Evolutionary conservation across 1,140 invertebrate species (phyloP).

Genomic region (Caerostris extrusa): DNA sequence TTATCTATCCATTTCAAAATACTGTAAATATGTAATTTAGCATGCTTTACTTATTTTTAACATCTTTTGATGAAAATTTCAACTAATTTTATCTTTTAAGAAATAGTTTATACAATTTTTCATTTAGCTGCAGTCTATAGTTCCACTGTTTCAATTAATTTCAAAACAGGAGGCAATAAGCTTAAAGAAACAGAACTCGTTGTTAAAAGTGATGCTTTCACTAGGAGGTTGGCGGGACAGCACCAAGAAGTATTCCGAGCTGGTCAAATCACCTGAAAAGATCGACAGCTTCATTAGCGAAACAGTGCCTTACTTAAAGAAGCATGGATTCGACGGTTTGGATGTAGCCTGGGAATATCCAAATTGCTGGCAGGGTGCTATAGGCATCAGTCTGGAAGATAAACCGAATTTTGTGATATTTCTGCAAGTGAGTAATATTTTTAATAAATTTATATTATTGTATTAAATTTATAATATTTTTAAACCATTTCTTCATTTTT

Average conservation of each 20-base stretch:
- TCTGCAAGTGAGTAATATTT: constrained; percentile 84
- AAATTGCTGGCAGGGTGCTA: constrained; percentile 90
- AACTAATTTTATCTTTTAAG: too few relatives aligned
- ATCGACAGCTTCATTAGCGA: constrained; percentile 88
- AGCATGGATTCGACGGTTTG: constrained; percentile 96
- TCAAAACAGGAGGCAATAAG: constrained; percentile 84
- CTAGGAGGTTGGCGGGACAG: constrained; percentile 92
- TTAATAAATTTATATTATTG: neutral
- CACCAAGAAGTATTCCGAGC: constrained; percentile 85
- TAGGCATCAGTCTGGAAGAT: constrained; percentile 82
- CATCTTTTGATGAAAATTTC: too few relatives aligned
- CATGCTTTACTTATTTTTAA: too few relatives aligned
- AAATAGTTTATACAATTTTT: too few relatives aligned
- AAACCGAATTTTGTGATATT: constrained; percentile 89
- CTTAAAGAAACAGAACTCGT: constrained; percentile 84
- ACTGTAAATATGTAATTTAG: too few relatives aligned
- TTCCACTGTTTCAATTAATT: neutral
- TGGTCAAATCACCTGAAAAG: constrained; percentile 85
- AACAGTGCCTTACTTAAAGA: constrained; percentile 84
- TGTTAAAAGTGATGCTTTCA: constrained; percentile 87
- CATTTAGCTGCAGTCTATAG: too few relatives aligned
- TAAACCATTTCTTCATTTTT: too few relatives aligned
- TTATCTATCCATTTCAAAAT: too few relatives aligned
- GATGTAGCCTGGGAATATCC: constrained; percentile 99
- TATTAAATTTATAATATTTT: too few relatives aligned